Percentiles rank a stretch among this genome's conserved stretches.
Evolutionary conservation across 2,797 vertebrate species (phyloP).

Genomic region (Knipowitschia caucasica): DNA sequence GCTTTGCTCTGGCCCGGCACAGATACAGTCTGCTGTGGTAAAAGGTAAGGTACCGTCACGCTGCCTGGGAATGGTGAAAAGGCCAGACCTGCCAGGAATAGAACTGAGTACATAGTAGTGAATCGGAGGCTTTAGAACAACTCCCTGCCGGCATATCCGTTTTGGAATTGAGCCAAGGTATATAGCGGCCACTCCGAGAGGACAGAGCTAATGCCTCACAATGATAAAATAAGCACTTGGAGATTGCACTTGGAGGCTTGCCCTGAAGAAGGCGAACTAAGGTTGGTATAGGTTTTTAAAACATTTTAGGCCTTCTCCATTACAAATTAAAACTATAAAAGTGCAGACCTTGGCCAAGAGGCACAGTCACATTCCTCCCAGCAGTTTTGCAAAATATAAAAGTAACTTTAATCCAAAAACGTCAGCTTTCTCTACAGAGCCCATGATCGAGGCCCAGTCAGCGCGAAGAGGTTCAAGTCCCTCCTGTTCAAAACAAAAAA

Average conservation of each 20-base stretch:
- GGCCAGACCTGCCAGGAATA: constrained; percentile 43
- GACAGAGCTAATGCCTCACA: constrained; percentile 48
- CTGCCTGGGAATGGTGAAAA: constrained; percentile 42
- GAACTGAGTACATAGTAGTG: constrained; percentile 42
- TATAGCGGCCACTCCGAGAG: constrained; percentile 46
- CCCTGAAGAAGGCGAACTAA: constrained; percentile 28
- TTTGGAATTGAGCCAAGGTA: constrained; percentile 44
- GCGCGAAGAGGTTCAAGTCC: too few species aligned
- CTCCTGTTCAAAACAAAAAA: too few species aligned
- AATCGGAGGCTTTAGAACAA: constrained; percentile 37
- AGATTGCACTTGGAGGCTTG: constrained; percentile 47
- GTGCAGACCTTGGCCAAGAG: too few species aligned
- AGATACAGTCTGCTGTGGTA: constrained; percentile 27
- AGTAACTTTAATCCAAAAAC: too few species aligned
- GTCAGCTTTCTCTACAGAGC: too few species aligned
- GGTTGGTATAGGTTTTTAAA: constrained; percentile 16
- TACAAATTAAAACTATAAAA: too few species aligned
- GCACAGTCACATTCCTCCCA: too few species aligned
- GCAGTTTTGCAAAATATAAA: too few species aligned
- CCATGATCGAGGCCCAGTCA: too few species aligned
- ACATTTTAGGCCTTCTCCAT: constrained; percentile 7
- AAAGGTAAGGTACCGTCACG: constrained; percentile 35
- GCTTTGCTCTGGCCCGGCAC: constrained; percentile 29
- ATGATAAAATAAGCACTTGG: constrained; percentile 54
- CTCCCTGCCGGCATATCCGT: constrained; percentile 42